Evolutionary conservation across 2,797 vertebrate species (phyloP), one percentile per base, ranked within the genome.

Genomic region (Bradypus variegatus): DNA sequence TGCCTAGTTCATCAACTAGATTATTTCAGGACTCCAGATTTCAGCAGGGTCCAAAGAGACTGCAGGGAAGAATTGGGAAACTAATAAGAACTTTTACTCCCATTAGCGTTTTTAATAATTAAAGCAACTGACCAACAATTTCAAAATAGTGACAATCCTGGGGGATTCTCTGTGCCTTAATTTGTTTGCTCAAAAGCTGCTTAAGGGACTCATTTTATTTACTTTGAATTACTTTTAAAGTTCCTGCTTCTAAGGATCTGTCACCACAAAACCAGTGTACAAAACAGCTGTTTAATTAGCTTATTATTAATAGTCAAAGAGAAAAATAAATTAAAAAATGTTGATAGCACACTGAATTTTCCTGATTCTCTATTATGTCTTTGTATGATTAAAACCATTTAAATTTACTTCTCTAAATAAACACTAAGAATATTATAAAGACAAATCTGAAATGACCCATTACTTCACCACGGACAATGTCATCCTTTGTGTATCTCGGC

Each of bases 1-100:
- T 76, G 65, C 89, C 88, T 89, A 77, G 48, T 80, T 95, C 94
- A 8, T 79, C 64, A 23, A 88, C 86, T 13, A 69, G 65, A 0
- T 81, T 10, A 88, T 50, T 92, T 94, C 86, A 19, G 72, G 64
- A 88, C 65, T 73, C 45, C 1, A 69, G 62, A n/a, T 90, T 88
- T 87, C 82, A 92, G 25, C 36, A 77, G 70, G 92, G 89, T 91
- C 38, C 64, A 76, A 90, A 80, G 27, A 88, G n/a, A 94, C 8
- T 9, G 82, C 88, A 3, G 18, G 65, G 9, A 25, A 33, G 21
- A 7, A 53, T 33, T 80, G 31, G 8, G 9, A 80, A 23, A 69
- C 18, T 76, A 89, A 81, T 41, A 12, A 53, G 90, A 36, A 18
- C 0, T 0, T 92, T 64, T 53, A 2, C 6, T 1, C 45, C 31